Percentiles rank a stretch among this genome's conserved stretches.
Conservation (phyloP, 2,797 vertebrate species). For the Myotis daubentonii region DNA sequence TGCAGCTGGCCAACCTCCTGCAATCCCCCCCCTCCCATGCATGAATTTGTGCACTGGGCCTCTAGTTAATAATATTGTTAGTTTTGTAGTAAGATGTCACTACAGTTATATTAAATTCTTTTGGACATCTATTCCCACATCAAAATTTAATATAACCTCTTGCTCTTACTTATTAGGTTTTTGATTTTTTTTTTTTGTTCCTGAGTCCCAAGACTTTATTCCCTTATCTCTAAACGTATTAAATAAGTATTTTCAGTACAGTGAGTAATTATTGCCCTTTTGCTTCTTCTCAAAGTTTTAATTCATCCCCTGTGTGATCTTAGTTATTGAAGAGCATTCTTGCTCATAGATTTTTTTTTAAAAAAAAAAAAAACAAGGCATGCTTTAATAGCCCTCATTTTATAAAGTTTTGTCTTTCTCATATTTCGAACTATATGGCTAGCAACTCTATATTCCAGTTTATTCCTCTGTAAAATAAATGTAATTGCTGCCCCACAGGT, state of each 20-base stretch:
- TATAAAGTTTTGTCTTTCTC: not conserved
- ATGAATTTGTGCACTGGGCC: too few relatives aligned
- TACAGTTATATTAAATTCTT: slow-evolving; percentile 14
- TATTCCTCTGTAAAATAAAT: not conserved
- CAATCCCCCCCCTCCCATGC: too few relatives aligned
- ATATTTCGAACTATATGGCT: not conserved
- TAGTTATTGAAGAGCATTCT: not conserved
- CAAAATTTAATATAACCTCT: slow-evolving; percentile 24
- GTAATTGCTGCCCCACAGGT: not conserved
- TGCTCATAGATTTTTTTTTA: not conserved
- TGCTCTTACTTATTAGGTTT: not conserved
- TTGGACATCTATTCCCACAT: not conserved
- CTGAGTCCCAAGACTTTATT: not conserved
- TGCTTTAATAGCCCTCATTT: not conserved
- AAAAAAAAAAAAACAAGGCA: not conserved
- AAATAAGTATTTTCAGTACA: not conserved
- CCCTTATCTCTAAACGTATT: not conserved
- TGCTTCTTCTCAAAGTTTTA: slow-evolving; percentile 22
- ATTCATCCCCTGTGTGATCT: not conserved
- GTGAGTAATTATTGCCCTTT: not conserved
- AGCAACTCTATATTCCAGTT: not conserved
- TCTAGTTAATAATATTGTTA: not conserved
- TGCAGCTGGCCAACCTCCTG: too few relatives aligned
- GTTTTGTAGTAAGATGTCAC: not conserved
- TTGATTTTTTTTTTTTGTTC: not conserved